Percentiles rank a stretch among this genome's conserved stretches.
These are phyloP conservation scores for Spilogale gracilis DNA, from an alignment of 2,113 vertebrate genomes.

Conservation along the genomic window DNA sequence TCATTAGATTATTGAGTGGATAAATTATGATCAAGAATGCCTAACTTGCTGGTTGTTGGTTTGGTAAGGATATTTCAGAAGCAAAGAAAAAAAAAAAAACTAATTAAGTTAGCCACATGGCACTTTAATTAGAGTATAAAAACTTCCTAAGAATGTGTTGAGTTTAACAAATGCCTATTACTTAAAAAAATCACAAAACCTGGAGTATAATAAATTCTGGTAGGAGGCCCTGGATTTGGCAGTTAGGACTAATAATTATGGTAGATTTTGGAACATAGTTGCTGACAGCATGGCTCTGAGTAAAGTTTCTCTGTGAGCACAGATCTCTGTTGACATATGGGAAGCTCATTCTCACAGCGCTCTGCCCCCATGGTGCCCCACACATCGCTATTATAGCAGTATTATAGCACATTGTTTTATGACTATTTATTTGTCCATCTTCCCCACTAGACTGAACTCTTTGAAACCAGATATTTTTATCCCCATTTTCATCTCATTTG, in stretches of 20 bases:
- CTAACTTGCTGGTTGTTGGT: not conserved
- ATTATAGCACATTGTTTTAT: slow-evolving; percentile 37
- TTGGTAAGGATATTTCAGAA: slow-evolving; percentile 54
- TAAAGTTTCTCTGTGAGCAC: slow-evolving; percentile 58
- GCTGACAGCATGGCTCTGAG: slow-evolving; percentile 64
- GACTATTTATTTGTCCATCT: slow-evolving; percentile 47
- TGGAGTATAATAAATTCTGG: slow-evolving; percentile 67
- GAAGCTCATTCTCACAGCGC: slow-evolving; percentile 34
- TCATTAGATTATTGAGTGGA: not conserved
- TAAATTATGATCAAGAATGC: not conserved
- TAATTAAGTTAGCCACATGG: slow-evolving; percentile 24
- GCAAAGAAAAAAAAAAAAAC: not conserved
- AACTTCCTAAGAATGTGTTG: slow-evolving; percentile 67
- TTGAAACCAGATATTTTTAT: not conserved
- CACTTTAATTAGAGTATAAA: slow-evolving; percentile 51
- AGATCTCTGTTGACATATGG: slow-evolving; percentile 66
- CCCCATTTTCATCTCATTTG: slow-evolving; percentile 5
- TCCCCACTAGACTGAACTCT: slow-evolving; percentile 11
- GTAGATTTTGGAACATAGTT: slow-evolving; percentile 65
- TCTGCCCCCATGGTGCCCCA: slow-evolving; percentile 40
- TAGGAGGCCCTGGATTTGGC: slow-evolving; percentile 73
- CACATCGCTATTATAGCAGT: not conserved
- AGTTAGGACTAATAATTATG: slow-evolving; percentile 68
- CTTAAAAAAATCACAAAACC: slow-evolving; percentile 69
- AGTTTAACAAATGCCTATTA: slow-evolving; percentile 72